A percentile compares a stretch with the other conserved stretches of the same genome.
phyloP scores from a whole-genome alignment of 1,140 invertebrate species.

The Bradysia coprophila region DNA sequence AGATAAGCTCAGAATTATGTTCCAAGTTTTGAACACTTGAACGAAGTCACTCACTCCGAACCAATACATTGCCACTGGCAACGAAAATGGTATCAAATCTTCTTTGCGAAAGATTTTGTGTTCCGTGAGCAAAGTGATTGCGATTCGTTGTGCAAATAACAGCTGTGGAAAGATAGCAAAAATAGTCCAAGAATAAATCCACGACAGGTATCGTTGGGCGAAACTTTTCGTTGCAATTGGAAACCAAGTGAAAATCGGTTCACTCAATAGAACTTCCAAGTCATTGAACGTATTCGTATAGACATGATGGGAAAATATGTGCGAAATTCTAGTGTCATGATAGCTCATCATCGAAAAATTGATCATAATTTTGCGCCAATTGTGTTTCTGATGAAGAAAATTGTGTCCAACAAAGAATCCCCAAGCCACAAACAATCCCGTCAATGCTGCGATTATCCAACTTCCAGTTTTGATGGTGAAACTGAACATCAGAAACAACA shows the following conservation, averaged over 20 bases:
- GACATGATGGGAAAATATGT: conserved; percentile 60
- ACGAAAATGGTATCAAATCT: conserved; percentile 27
- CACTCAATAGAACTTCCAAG: conserved; percentile 46
- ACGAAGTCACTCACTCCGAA: conserved; percentile 12
- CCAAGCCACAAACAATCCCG: conserved; percentile 35
- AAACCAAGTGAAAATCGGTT: conserved; percentile 47
- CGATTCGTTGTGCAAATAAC: too few species aligned
- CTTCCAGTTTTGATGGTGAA: too few species aligned
- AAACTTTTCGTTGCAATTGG: conserved; percentile 25
- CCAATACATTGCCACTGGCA: conserved; percentile 31
- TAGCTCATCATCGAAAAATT: conserved; percentile 42
- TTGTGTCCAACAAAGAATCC: conserved; percentile 48
- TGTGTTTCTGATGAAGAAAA: conserved; percentile 62
- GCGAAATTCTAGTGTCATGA: conserved; percentile 56
- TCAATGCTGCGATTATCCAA: too few species aligned
- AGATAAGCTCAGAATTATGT: conserved; percentile 30
- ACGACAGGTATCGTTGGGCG: conserved; percentile 23
- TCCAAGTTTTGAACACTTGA: conserved; percentile 30
- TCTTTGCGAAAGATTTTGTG: conserved; percentile 21
- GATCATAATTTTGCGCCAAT: conserved; percentile 65
- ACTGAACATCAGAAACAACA: too few species aligned
- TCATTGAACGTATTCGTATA: conserved; percentile 64
- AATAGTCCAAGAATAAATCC: too few species aligned
- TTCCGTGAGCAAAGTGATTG: too few species aligned
- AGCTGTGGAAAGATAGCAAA: too few species aligned